Percentiles rank a stretch among this genome's conserved stretches.
These are phyloP conservation scores for Stratiomys singularior DNA, from an alignment of 2,888 invertebrate genomes.

Conservation along the genomic window DNA sequence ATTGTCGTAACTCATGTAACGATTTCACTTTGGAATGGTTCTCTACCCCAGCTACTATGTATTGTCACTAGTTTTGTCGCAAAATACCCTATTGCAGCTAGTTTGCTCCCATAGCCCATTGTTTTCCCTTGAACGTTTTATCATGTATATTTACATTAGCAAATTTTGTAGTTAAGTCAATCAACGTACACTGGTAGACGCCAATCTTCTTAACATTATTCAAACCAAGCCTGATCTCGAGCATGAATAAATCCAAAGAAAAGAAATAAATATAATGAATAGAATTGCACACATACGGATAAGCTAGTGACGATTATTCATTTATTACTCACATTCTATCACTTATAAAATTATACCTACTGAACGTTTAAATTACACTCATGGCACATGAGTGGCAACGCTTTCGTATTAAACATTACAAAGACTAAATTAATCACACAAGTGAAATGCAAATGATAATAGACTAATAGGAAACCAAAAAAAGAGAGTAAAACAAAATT, in stretches of 20 bases:
- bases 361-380: background rate
- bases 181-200: background rate
- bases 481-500: conserved; percentile 2
- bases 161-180: conserved; percentile 14
- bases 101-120: background rate
- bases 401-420: conserved; percentile 9
- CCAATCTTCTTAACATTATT: conserved; percentile 3
- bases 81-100: background rate
- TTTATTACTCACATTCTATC: background rate
- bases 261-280: background rate
- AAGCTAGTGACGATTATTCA: conserved; percentile 7
- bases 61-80: conserved; percentile 16
- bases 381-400: background rate
- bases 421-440: conserved; percentile 4
- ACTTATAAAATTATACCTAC: background rate
- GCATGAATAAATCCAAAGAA: conserved; percentile 24
- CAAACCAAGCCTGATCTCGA: conserved; percentile 7
- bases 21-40: background rate
- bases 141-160: background rate
- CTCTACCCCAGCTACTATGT: background rate
- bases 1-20: conserved; percentile 15
- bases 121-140: no score
- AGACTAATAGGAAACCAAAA: conserved; percentile 24
- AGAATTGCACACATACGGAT: background rate
- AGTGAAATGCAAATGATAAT: background rate